Evolutionary conservation across 1,140 invertebrate species (phyloP), one percentile per base, ranked within the genome.

Genomic region (Mercenaria mercenaria): DNA sequence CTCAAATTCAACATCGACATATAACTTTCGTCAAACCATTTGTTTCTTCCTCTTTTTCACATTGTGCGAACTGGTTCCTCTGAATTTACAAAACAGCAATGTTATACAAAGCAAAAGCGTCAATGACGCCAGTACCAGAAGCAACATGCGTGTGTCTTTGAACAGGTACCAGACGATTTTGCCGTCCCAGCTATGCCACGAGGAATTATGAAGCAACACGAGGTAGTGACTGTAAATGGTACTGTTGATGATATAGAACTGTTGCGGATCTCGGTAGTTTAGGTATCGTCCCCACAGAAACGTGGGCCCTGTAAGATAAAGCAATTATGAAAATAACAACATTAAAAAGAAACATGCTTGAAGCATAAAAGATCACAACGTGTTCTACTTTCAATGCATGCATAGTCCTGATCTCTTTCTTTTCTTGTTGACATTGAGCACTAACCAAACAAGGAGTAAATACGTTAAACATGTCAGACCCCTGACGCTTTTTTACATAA

Each of bases 271-370:
- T 3, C 4, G 26, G 29, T 47, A 84, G 64, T 84, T 67, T 0
- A 84, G 37, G 32, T 69, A 84, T 32, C 81, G 29, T 37, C 81
- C 81, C 81, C 81, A 84, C n/a, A 84, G 64, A 50, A 67, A 84
- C 61, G 59, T 61, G 3, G 81, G 81, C 26, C 81, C 81, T 84
- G 39, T 23, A 37, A 43, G 26, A 15, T 26, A 41, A 79, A 52
- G 37, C 10, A 10, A 64, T 56, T 23, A n/a, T 6, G 20, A 56
- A 11, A 23, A 15, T 56, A 20, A 56, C 4, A 56, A 56, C 20
- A 34, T 6, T 32, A 69, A 34, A 69, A 29, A 69, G 34, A 69
- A 8, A 8, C 1, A 1, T 6, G 29, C 8, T n/a, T 8, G 23
- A 4, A 61, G 6, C 6, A 10, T 61, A 11, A 8, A 61, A 61